phyloP scores from a whole-genome alignment of 2,113 vertebrate genomes.

The Melanocharis versteri region DNA sequence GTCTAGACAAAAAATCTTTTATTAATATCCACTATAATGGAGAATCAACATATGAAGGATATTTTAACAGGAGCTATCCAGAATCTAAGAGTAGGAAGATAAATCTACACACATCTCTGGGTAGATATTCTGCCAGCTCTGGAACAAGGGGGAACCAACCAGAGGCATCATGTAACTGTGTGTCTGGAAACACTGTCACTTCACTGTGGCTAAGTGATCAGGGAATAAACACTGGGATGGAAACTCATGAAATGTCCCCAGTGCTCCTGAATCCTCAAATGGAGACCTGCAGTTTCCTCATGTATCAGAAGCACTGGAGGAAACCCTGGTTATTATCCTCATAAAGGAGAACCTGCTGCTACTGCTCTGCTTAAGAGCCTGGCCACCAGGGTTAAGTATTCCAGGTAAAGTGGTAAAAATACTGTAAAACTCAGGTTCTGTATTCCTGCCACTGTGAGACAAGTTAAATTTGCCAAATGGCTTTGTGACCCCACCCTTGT shows the following conservation, averaged over 20 bases:
- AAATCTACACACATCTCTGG: neutral
- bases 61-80: neutral
- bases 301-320: neutral
- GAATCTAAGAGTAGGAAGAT: neutral
- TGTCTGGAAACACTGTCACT: neutral
- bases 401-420: neutral
- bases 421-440: neutral
- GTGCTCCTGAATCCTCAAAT: neutral
- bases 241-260: neutral
- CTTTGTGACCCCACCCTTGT: constrained; percentile 54
- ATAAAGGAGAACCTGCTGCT: neutral
- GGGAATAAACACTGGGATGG: neutral
- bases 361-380: neutral
- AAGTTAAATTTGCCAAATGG: constrained; percentile 16
- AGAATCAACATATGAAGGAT: neutral
- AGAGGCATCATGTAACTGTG: neutral
- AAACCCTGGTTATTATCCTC: neutral
- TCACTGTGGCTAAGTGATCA: neutral
- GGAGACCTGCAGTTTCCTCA: neutral
- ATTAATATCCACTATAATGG: neutral
- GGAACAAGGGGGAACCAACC: neutral
- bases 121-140: neutral
- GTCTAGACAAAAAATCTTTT: neutral
- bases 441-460: neutral
- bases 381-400: neutral